Evolutionary conservation across 1,140 invertebrate species (phyloP), one percentile per base, ranked within the genome.

Genomic region (Drosophila nigromelanica): DNA sequence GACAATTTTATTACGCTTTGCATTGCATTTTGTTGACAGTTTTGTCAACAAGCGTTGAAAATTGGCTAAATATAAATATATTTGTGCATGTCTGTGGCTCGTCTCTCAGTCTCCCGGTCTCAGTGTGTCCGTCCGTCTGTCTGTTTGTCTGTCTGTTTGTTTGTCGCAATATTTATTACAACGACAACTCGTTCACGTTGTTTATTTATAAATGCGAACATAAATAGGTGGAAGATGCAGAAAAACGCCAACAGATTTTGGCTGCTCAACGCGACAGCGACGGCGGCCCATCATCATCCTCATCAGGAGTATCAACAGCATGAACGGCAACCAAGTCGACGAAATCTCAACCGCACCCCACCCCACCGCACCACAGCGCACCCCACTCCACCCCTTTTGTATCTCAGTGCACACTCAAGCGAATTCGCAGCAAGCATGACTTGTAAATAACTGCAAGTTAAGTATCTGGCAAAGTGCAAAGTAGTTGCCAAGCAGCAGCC

Each of bases 31-130:
- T 87, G 87, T 90, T 90, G 87, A 90, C 87, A 90, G 87, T 90
- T 90, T 90, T 90, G 87, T 90, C 87, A 90, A 90, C 87, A 90
- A 90, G 87, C 87, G 87, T 90, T 90, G 82, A 90, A 90, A 90
- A 90, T 90, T 90, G 87, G 87, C 87, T 90, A 90, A 90, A 90
- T 90, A 90, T 90, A 90, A 90, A 87, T 89, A 77, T 83, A 83
- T 87, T 71, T 68, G 67, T 73, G 69, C 63, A 73, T 75, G 79
- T 78, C 66, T 75, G 48, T 40, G 55, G 42, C 33, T 35, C 50
- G 42, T 54, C 50, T 47, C 58, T 21, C 51, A 21, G 18, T 30
- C 24, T 43, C 50, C 15, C 59, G 33, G 60, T 62, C 50, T 47
- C 35, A 18, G 5, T 11, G 21, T n/a, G 30, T 54, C 33, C 12